Evolutionary conservation across 64 coral and sea anemone genomes (phyloP), one percentile per base, ranked within the genome.

Genomic region (Stichodactyla mertensii): DNA sequence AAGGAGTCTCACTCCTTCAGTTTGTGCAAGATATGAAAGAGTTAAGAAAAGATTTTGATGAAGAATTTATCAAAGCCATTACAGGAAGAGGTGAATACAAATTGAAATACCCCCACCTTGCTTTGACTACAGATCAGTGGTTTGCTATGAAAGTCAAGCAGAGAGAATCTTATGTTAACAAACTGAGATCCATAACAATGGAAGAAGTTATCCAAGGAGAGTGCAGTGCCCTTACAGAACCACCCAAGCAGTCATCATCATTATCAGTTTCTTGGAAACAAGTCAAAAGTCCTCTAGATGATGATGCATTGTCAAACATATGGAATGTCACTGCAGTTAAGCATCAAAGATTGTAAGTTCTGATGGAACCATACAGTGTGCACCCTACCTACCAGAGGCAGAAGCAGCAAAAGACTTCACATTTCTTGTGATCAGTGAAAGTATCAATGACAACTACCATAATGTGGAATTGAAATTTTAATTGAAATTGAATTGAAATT

Each of bases 341-440:
- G 91, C 86, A 79, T 83, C 52, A 62, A 80, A 79, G 85, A 86
- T 85, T 88, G 91, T 92, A 77, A 84, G 66, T 55, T 83, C 70
- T 59, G 71, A 70, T 78, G 69, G 82, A 84, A 86, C 86, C 59
- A 84, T 88, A 18, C 91, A 88, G 83, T 54, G 74, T 85, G 86
- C 91, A 82, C 80, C 86, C 58, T 92, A 64, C 66, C 57, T 92
- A 26, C 59, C 88, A 83, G 66, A 86, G 54, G 64, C 64, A 77
- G 67, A 62, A 86, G 71, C 57, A 45, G 82, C 62, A 18, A 53
- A 87, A 87, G 83, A 79, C 77, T 55, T 51, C 24, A 84, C 81
- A 87, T 92, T 92, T 77, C 62, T 92, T 64, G 91, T 92, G 57
- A 26, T 92, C 57, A 88, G 86, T 88, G 91, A 92, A 78, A 85